Base-by-base conservation (phyloP, 2,888 invertebrate genomes). In the Apodemia zela region DNA sequence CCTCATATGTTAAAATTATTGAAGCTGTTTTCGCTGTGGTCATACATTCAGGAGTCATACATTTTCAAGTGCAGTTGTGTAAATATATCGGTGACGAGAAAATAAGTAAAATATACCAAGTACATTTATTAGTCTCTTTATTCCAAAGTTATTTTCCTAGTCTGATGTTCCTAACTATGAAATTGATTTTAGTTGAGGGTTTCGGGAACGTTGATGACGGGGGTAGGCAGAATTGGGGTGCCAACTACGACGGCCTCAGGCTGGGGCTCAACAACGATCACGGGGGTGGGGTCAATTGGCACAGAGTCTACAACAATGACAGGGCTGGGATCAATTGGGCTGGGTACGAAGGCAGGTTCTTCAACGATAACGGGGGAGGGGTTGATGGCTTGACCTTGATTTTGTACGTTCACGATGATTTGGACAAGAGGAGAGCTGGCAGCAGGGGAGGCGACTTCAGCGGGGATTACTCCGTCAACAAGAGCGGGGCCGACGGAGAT, bases 401-500 rank as follows among this genome's bases (percentile, higher is more conserved):
- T 35, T n/a, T 63, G 29, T 29, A 67, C 13, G 42, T 70, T 71
- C 35, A 67, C 15, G 47, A 73, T 69, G 69, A 73, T 69, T 65
- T 73, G 69, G 17, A 72, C 69, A 25, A 73, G 72, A 18, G 75
- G 76, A 63, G 70, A 60, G 67, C 49, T 49, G n/a, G 49, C 8
- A 10, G 59, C 59, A n/a, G 61, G 13, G 18, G 62, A 35, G 8
- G 62, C 49, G 8, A 65, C 66, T 7, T 47, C 59, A n/a, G 47
- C 59, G 17, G 66, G 57, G 11, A 45, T 5, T 5, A 1, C 15
- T 4, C 4, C 25, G 35, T 66, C 65, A 58, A 69, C 49, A 61
- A 68, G 47, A 7, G 67, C 66, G 54, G 68, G 66, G 18, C 65
- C 68, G 58, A 59, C 42, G 15, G 66, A 47, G n/a, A 60, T 54